These are phyloP conservation scores for Pseudomyrmex dendroicus DNA, from an alignment of 1,140 invertebrate species.

Conservation along the genomic window DNA sequence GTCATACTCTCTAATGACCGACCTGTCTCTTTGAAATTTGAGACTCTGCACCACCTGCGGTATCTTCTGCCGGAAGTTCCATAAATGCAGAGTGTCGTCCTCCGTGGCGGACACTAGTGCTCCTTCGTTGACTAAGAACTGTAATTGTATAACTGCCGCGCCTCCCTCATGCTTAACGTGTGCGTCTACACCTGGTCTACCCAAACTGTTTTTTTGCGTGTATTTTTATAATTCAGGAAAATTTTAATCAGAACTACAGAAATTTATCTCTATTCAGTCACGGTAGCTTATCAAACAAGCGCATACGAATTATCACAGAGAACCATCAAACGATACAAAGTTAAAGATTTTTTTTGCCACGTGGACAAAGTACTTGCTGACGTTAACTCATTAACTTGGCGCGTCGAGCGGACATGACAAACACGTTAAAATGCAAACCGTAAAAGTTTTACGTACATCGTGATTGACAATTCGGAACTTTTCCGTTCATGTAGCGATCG, in stretches of 20 bases:
- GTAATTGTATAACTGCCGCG: constrained; percentile 93
- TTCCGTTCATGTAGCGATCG: constrained; percentile 55
- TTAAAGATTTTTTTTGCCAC: neutral
- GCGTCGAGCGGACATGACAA: neutral
- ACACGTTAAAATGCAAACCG: neutral
- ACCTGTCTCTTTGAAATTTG: constrained; percentile 99
- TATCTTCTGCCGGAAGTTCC: constrained; percentile 98
- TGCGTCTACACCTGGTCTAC: constrained; percentile 97
- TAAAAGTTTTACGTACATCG: constrained; percentile 19
- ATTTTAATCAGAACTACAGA: constrained; percentile 13
- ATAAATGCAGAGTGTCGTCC: constrained; percentile 98
- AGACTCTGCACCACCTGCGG: constrained; percentile 98
- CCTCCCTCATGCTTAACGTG: constrained; percentile 94
- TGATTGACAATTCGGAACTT: neutral
- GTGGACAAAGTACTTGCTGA: neutral
- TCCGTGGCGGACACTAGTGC: constrained; percentile 96
- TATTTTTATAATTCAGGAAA: constrained; percentile 73
- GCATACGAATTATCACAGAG: neutral
- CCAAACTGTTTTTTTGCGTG: constrained; percentile 89
- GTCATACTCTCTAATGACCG: constrained; percentile 75
- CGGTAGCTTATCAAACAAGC: neutral
- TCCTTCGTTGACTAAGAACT: constrained; percentile 98
- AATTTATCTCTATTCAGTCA: too few species aligned
- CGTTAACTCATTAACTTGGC: neutral
- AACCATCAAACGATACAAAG: neutral